Base-by-base conservation (phyloP, 2,797 vertebrate genomes). In the Acanthurus lineatus region DNA sequence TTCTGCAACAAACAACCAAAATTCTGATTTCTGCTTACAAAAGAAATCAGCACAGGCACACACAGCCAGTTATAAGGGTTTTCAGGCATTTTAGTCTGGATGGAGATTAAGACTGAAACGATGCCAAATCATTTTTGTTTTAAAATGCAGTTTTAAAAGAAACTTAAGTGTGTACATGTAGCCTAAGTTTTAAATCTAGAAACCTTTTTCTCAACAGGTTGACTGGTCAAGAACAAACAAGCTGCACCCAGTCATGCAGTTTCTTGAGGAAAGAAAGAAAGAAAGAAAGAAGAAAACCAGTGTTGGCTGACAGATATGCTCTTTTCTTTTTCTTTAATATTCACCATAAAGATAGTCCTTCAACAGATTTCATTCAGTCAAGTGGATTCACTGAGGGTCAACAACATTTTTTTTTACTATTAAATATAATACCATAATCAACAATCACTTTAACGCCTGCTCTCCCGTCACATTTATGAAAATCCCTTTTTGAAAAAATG, bases 361-460 rank as follows among this genome's bases (percentile, higher is more conserved):
- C n/a, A 58, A 54, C 19, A 48, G 17, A 35, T 66, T 58, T 47
- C 66, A 58, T 61, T 40, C 61, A 22, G 22, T 65, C 2, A 61
- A 74, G 62, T 80, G 44, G 58, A 47, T 38, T 58, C 32, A 54
- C 2, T 60, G 54, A 78, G 65, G 54, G 71, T 77, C 80, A 83
- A 69, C 49, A 66, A 38, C 35, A 49, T 69, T 51, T 58, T 10
- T 10, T 58, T 10, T 77, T 72, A n/a, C 60, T 49, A 59, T 64
- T 38, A 57, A 45, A 72, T 75, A 52, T 48, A 25, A 73, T 67
- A 72, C 56, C 28, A 28, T 53, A 69, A 58, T 70, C 25, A 58
- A 38, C 44, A 64, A 69, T 67, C 22, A 47, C 19, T 73, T 42
- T 70, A 40, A 58, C 40, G 28, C 9, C 12, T 19, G 17, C 14